Evolutionary conservation across 1,140 invertebrate genomes (phyloP).

Genomic region (Eupristina koningsbergeri): DNA sequence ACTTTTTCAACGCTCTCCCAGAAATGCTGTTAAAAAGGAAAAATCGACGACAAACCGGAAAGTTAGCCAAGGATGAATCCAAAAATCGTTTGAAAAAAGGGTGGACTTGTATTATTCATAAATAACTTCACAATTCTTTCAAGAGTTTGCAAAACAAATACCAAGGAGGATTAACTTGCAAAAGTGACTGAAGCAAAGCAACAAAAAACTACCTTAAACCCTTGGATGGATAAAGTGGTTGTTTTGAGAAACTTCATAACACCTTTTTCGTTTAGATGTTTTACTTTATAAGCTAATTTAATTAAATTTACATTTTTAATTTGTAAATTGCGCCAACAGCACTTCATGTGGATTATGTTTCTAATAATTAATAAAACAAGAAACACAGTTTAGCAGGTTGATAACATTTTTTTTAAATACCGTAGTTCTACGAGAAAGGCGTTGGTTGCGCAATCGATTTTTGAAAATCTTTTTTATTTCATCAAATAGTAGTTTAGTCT

Average conservation of each 20-base stretch:
- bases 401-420: no score
- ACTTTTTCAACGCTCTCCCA: not conserved
- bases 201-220: not conserved
- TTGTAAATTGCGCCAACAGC: no score
- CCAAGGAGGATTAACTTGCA: no score
- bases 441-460: no score
- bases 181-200: constrained; percentile 3
- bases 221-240: constrained; percentile 3
- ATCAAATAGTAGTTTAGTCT: no score
- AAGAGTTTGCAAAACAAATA: constrained; percentile 42
- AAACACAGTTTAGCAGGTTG: no score
- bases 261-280: constrained; percentile 2
- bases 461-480: no score
- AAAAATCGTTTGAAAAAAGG: not conserved
- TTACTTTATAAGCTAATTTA: not conserved
- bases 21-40: not conserved
- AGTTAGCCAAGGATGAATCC: constrained; percentile 2
- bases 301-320: no score
- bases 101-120: constrained; percentile 43
- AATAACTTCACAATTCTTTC: constrained; percentile 22
- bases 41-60: constrained; percentile 19
- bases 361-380: no score
- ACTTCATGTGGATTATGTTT: no score
- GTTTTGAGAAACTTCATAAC: constrained; percentile 6
- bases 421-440: no score